Evolutionary conservation across 2,797 vertebrate species (phyloP).

Genomic region (Erethizon dorsatum): DNA sequence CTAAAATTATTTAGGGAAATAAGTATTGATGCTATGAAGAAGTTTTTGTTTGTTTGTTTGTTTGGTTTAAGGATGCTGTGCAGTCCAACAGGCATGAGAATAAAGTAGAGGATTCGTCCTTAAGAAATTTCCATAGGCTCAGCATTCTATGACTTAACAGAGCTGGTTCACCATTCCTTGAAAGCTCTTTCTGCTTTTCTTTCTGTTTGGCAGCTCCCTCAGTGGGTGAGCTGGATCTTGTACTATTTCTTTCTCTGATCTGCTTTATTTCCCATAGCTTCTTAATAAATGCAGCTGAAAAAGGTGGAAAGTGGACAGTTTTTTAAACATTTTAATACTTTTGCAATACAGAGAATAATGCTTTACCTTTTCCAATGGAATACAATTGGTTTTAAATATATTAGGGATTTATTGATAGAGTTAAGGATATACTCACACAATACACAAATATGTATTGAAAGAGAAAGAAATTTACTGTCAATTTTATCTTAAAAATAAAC

Average conservation of each 20-base stretch:
- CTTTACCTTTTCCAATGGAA: background rate
- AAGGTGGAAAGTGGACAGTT: background rate
- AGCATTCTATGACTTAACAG: background rate
- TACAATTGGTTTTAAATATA: conserved; percentile 48
- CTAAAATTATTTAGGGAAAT: background rate
- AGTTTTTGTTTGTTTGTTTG: background rate
- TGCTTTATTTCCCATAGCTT: background rate
- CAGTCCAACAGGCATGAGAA: background rate
- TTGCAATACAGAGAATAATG: background rate
- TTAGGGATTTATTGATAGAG: conserved; percentile 79
- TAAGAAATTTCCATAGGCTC: background rate
- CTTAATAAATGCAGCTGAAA: background rate
- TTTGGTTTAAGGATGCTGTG: background rate
- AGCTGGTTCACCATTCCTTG: background rate
- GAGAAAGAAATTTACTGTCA: background rate
- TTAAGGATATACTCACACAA: conserved; percentile 76
- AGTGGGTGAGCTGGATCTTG: background rate
- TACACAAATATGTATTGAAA: background rate
- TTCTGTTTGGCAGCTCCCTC: background rate
- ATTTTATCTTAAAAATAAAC: conserved; percentile 31
- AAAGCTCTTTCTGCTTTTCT: background rate
- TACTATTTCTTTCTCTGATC: background rate
- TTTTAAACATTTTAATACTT: background rate
- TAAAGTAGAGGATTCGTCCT: background rate
- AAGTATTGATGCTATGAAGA: background rate